Base-by-base conservation (phyloP, 1,140 invertebrate genomes). In the Tribolium castaneum region DNA sequence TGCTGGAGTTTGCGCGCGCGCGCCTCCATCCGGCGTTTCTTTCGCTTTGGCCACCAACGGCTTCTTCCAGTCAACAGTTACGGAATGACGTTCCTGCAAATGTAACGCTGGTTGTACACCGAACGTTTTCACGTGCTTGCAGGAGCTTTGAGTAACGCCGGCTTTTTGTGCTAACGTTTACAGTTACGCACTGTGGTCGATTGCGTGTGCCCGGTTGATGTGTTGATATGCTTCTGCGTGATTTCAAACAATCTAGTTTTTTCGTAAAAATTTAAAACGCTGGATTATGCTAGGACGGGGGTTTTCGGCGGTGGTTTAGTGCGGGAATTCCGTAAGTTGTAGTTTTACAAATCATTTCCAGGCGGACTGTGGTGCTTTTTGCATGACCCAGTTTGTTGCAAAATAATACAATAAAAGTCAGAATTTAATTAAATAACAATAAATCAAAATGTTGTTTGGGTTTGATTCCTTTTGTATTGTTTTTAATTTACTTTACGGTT, bases 1-100 rank as follows among this genome's bases (percentile, higher is more conserved):
- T 59, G 74, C 56, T 66, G 56, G 49, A 45, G 56, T 19, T 66
- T 50, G 39, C 19, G 74, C 74, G 74, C 74, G 74, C 74, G 74
- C 74, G 13, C 22, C 19, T 30, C 25, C n/a, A 75, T 35, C 45
- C 34, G 9, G 19, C 30, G 16, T 59, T 66, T 50, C 74, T 76
- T 66, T 66, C 49, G 74, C 30, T 30, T 62, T 76, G 14, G 56
- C 56, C 50, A 50, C 74, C 74, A 66, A 59, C 54, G 62, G 59
- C 10, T 66, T 35, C 59, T 59, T 59, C 54, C 45, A 14, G 52
- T 66, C 74, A 49, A 39, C 49, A 49, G 51, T 45, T 35, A 45
- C 45, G 74, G 54, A 66, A 59, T 59, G 73, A 66, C 34, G 34
- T 75, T 59, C 30, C 34, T 45, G 73, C 73, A 16, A 34, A 34